Percentiles rank a stretch among this genome's conserved stretches.
Conservation (phyloP, 1,140 invertebrate species). For the Venustaconcha ellipsiformis region DNA sequence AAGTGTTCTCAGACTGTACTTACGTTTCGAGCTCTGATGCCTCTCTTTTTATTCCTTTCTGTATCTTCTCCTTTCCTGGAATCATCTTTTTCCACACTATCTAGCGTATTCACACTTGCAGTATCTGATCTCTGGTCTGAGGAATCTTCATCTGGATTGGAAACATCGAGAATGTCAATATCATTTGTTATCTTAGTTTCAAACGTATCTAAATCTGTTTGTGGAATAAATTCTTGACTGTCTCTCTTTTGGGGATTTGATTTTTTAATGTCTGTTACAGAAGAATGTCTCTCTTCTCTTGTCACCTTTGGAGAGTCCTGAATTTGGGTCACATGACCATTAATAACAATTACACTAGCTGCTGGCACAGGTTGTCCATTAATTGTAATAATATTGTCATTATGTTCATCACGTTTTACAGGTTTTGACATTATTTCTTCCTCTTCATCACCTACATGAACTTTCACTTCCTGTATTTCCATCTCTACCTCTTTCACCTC, state of each 20-base stretch:
- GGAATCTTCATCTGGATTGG: conserved; percentile 51
- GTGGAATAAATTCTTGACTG: conserved; percentile 40
- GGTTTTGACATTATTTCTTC: conserved; percentile 30
- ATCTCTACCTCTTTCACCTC: conserved; percentile 26
- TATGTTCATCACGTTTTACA: conserved; percentile 23
- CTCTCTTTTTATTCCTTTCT: not conserved
- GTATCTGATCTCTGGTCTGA: conserved; percentile 55
- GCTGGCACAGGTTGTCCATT: conserved; percentile 50
- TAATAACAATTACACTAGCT: conserved; percentile 48
- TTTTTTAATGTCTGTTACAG: too few species aligned
- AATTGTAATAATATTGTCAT: conserved; percentile 45
- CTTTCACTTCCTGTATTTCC: conserved; percentile 53
- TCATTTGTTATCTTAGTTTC: conserved; percentile 50
- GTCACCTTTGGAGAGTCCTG: conserved; percentile 20
- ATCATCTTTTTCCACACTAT: conserved; percentile 49
- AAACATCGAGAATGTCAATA: conserved; percentile 30
- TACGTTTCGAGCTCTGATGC: conserved; percentile 50
- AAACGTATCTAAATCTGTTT: conserved; percentile 62
- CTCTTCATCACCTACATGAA: conserved; percentile 37
- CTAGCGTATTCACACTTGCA: conserved; percentile 56
- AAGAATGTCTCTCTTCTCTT: not conserved
- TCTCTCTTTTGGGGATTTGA: conserved; percentile 3
- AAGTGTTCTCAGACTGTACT: conserved; percentile 24
- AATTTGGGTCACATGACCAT: conserved; percentile 50
- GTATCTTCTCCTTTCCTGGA: conserved; percentile 18